These are phyloP conservation scores for Ceratosolen fusciceps DNA, from an alignment of 1,140 invertebrate species.

Conservation along the genomic window DNA sequence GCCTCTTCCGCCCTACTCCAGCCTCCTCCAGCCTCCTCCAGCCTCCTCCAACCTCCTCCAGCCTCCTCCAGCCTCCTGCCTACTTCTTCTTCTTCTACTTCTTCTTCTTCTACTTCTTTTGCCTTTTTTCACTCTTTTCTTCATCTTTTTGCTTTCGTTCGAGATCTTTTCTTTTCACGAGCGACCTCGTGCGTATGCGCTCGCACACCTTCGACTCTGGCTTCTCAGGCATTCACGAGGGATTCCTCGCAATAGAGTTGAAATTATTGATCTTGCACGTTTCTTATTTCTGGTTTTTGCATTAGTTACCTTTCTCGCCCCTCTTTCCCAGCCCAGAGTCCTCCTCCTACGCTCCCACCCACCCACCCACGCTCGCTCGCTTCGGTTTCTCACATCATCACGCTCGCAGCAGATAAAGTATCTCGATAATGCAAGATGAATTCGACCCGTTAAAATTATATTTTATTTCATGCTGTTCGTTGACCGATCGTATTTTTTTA, in stretches of 20 bases:
- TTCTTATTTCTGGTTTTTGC: background rate
- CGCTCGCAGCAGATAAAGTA: no score
- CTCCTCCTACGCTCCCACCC: background rate
- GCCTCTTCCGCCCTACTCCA: no score
- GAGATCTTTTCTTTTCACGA: background rate
- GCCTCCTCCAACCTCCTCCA: no score
- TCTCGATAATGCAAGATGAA: background rate
- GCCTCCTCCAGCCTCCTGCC: constrained; percentile 1
- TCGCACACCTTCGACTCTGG: background rate
- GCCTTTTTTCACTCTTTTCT: background rate
- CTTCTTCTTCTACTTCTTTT: background rate
- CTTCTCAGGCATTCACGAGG: constrained; percentile 19
- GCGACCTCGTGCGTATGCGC: background rate
- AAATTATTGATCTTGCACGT: constrained; percentile 16
- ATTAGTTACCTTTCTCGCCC: background rate
- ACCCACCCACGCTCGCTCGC: no score
- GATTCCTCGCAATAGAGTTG: background rate
- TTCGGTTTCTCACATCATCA: no score
- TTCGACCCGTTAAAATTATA: background rate
- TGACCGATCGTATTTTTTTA: background rate
- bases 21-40: no score
- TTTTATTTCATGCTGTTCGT: background rate
- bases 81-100: background rate
- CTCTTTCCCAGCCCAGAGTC: background rate
- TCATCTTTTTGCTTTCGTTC: constrained; percentile 3